phyloP scores from a whole-genome alignment of 2,888 invertebrate genomes.

The Xestobium rufovillosum region DNA sequence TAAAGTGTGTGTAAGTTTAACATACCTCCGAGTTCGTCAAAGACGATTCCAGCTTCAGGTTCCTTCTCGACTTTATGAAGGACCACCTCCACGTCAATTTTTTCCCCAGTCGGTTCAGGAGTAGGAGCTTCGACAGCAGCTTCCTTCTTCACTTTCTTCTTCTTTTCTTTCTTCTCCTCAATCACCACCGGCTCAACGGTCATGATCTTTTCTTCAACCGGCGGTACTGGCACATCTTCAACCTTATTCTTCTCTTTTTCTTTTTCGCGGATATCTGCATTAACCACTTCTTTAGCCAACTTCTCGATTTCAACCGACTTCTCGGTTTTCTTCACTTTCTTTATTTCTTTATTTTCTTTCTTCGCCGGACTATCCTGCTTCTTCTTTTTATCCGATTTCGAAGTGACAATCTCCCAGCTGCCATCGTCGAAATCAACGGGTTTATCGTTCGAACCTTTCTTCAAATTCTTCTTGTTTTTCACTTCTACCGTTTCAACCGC shows the following conservation, averaged over 20 bases:
- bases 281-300: slow-evolving; percentile 45
- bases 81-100: slow-evolving; percentile 17
- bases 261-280: slow-evolving; percentile 43
- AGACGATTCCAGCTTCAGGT: slow-evolving; percentile 40
- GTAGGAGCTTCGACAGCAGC: slow-evolving; percentile 17
- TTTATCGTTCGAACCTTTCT: slow-evolving; percentile 53
- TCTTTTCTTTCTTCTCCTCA: slow-evolving; percentile 40
- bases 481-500: slow-evolving; percentile 35
- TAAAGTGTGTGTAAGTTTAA: slow-evolving; percentile 3
- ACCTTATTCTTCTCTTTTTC: slow-evolving; percentile 27
- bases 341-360: slow-evolving; percentile 38
- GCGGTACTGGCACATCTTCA: slow-evolving; percentile 26
- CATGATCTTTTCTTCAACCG: slow-evolving; percentile 35
- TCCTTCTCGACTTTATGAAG: slow-evolving; percentile 22
- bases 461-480: slow-evolving; percentile 53
- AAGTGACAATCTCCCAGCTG: slow-evolving; percentile 65
- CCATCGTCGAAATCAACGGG: slow-evolving; percentile 68
- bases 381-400: slow-evolving; percentile 67
- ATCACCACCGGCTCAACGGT: slow-evolving; percentile 34
- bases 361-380: slow-evolving; percentile 45
- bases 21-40: slow-evolving; percentile 55
- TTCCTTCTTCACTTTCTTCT: slow-evolving; percentile 26
- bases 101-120: slow-evolving; percentile 27
- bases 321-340: slow-evolving; percentile 36
- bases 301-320: slow-evolving; percentile 45